Evolutionary conservation across 2,797 vertebrate species (phyloP), one percentile per base, ranked within the genome.

Genomic region (Mormyrops attenuatus): DNA sequence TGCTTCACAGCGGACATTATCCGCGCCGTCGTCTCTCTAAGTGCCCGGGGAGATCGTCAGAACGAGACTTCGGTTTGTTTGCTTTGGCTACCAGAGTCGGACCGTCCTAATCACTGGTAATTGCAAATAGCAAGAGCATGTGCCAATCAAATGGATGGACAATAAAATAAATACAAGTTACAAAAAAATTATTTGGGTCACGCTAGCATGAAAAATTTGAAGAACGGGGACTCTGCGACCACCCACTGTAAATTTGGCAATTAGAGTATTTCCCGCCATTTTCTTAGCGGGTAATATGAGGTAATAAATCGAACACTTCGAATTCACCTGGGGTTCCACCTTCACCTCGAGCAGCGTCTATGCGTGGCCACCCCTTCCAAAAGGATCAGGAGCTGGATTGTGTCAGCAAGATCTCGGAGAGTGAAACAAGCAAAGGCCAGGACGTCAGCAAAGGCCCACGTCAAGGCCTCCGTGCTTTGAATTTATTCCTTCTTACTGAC

Each of bases 221-320:
- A 0, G 88, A 85, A 57, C n/a, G 55, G 55, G 85, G 50, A 53
- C 3, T 7, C 60, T 34, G 85, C 80, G 93, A 92, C 94, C 95
- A 94, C 94, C 95, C 95, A 95, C 93, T 92, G 89, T 63, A 94
- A 95, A 95, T 94, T 94, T 93, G 92, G 91, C 95, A 94, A 95
- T 95, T 96, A 95, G 93, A 91, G 90, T 85, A 85, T 86, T 30
- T 22, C 47, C 41, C 15, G 92, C 94, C 93, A 94, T 94, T 95
- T 95, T 95, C 93, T 95, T 94, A 93, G 93, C 55, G 89, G 92
- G 91, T 95, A 95, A 95, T 95, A 47, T 93, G 92, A 91, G 1
- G 91, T 95, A 95, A 95, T 93, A 94, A 95, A 94, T 94, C 94
- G 92, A 95, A 89, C 94, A 93, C 94, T 92, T 93, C 92, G 94